Percentiles rank a stretch among this genome's conserved stretches.
Evolutionary conservation across 2,113 vertebrate genomes (phyloP).

Genomic region (Clarias gariepinus): DNA sequence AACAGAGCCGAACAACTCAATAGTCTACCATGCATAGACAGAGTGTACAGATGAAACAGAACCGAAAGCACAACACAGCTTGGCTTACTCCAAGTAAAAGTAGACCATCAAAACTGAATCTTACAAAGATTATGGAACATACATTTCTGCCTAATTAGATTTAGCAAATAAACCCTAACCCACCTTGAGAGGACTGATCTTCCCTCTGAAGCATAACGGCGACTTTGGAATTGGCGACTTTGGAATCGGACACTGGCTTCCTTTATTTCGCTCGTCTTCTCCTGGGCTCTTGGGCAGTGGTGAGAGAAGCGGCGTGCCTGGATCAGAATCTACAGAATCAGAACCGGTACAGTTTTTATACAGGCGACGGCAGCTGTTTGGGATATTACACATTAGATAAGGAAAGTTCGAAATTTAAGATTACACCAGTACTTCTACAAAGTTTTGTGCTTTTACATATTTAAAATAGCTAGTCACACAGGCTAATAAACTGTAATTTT

Average conservation of each 20-base stretch:
- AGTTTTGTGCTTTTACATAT: too few species aligned
- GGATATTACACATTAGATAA: neutral
- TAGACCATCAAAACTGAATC: too few species aligned
- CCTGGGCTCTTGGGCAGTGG: conserved; percentile 29
- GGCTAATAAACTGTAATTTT: too few species aligned
- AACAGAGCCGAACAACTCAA: too few species aligned
- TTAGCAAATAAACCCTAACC: neutral
- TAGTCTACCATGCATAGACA: too few species aligned
- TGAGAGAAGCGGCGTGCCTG: conserved; percentile 30
- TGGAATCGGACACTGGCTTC: neutral
- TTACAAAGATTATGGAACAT: too few species aligned
- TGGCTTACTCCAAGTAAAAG: too few species aligned
- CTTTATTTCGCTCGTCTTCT: neutral
- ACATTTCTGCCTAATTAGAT: neutral
- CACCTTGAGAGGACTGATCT: neutral
- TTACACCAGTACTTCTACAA: too few species aligned
- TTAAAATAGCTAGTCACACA: too few species aligned
- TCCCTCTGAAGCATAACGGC: neutral
- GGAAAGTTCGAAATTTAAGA: neutral
- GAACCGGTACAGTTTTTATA: neutral
- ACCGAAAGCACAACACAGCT: too few species aligned
- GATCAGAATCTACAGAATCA: conserved; percentile 39
- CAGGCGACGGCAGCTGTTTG: neutral
- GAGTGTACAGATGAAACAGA: too few species aligned
- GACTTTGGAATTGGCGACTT: neutral